Base-by-base conservation (phyloP, 1,140 invertebrate genomes). In the Cydia splendana region DNA sequence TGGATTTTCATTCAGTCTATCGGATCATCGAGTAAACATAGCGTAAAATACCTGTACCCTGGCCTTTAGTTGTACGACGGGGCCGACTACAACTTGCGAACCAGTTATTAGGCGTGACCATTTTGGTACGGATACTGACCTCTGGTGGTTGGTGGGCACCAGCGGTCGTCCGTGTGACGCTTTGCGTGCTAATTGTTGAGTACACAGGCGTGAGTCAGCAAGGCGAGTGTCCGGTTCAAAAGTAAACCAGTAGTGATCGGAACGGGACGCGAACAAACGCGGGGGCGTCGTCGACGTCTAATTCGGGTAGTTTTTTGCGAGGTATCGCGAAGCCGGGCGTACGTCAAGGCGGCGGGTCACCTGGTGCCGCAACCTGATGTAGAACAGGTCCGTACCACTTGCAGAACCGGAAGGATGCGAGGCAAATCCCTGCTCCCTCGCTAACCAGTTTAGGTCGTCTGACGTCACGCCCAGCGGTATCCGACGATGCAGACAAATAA, bases 81-180 rank as follows among this genome's bases (percentile, higher is more conserved):
- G 88, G 86, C 84, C 88, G 85, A 88, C 87, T 91, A 90, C 91
- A 89, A 89, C 82, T 89, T 88, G 88, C 89, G 89, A 93, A 92
- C 91, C 91, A 91, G 91, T 93, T 91, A 91, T 93, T 93, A 93
- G 91, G 91, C 89, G 91, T 92, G 90, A 91, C 90, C 90, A 90
- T 91, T 91, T 92, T 86, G 88, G 89, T 90, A 90, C 89, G 89
- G 87, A 93, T 92, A 91, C 90, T 93, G 91, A 92, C 90, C 91
- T 93, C 88, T 91, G 88, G 88, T 88, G 87, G 85, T 89, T 88
- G 87, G 85, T 88, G 88, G 86, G 82, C 83, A 88, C 67, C 78
- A 86, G 82, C 82, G 82, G 80, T 84, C 82, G 84, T 88, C 84
- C 81, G 84, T 87, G 82, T 84, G 88, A 85, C 87, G 85, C 80